These are phyloP conservation scores for Pteronura brasiliensis DNA, from an alignment of 2,113 vertebrate species.

Conservation along the genomic window DNA sequence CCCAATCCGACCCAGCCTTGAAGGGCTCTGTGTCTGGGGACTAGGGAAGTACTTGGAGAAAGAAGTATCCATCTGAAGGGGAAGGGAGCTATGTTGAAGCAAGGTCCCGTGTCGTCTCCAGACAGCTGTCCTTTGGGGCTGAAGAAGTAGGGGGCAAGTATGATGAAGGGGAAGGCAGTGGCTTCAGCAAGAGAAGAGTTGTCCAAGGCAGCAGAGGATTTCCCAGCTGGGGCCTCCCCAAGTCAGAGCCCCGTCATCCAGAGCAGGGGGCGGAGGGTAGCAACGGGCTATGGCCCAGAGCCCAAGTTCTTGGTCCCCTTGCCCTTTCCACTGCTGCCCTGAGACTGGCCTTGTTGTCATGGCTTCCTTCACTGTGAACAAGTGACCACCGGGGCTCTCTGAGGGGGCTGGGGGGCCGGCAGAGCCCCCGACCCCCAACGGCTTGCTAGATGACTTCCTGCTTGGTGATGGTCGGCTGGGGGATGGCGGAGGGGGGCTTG, in stretches of 20 bases:
- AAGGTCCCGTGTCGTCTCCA: background rate
- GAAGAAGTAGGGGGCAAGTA: background rate
- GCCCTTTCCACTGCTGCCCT: conserved; percentile 15
- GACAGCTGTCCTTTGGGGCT: background rate
- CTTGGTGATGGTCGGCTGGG: conserved; percentile 95
- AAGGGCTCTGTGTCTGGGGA: background rate
- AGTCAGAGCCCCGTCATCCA: background rate
- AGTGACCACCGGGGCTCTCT: conserved; percentile 1
- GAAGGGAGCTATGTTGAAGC: background rate
- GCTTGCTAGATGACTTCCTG: conserved; percentile 94
- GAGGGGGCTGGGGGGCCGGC: conserved; percentile 6
- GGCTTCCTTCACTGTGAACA: background rate
- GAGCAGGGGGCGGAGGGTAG: background rate
- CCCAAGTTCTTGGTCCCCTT: background rate
- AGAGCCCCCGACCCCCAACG: conserved; percentile 29
- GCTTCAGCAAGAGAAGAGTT: background rate
- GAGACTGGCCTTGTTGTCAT: conserved; percentile 1
- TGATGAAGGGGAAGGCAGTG: conserved; percentile 34
- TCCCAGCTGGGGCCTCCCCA: background rate
- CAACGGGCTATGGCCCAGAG: background rate
- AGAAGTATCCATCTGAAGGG: background rate
- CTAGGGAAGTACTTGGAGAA: background rate
- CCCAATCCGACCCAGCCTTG: background rate
- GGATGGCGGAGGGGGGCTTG: conserved; percentile 93
- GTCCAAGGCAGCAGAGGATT: conserved; percentile 25